Conservation (phyloP, 2,797 vertebrate species). For the Propithecus deckenii region DNA sequence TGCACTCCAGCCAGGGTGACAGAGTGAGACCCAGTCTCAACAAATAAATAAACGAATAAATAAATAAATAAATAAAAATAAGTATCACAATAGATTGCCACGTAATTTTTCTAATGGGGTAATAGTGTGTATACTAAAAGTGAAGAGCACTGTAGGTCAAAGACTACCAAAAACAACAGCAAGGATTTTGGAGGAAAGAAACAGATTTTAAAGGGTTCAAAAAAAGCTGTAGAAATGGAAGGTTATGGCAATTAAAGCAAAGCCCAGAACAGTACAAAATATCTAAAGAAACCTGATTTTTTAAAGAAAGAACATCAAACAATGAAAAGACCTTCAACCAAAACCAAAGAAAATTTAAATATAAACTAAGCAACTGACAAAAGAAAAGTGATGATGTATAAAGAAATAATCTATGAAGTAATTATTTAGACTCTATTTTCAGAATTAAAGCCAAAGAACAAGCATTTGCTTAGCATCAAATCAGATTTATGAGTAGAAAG, state of each 20-base stretch:
- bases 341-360: constrained; percentile 82
- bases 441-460: constrained; percentile 76
- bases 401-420: constrained; percentile 72
- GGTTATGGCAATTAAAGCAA: constrained; percentile 78
- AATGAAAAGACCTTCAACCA: constrained; percentile 76
- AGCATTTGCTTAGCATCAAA: constrained; percentile 65
- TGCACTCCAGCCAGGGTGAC: no score
- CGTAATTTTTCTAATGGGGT: neutral
- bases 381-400: constrained; percentile 75
- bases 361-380: constrained; percentile 74
- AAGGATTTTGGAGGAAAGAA: constrained; percentile 50
- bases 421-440: constrained; percentile 77
- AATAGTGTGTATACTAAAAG: constrained; percentile 44
- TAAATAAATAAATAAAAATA: no score
- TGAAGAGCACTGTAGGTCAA: constrained; percentile 49
- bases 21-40: no score
- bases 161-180: constrained; percentile 65
- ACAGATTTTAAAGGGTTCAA: constrained; percentile 59
- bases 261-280: constrained; percentile 80
- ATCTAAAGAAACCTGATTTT: constrained; percentile 77
- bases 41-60: no score
- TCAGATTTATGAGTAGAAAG: constrained; percentile 54
- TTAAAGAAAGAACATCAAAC: constrained; percentile 79
- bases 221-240: constrained; percentile 69
- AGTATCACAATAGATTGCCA: neutral